phyloP scores from a whole-genome alignment of 2,113 vertebrate genomes.

The Serilophus lunatus region DNA sequence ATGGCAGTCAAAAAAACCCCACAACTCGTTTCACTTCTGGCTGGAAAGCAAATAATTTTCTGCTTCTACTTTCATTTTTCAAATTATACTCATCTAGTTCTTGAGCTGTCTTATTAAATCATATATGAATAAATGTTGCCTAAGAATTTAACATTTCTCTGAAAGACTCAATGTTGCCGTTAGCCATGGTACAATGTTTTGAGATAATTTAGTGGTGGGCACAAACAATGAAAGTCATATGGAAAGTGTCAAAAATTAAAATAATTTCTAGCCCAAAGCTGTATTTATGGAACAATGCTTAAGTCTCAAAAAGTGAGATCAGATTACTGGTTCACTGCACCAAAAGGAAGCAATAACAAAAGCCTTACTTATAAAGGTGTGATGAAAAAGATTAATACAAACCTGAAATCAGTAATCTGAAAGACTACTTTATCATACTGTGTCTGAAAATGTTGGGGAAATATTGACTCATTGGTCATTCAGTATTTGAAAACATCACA shows the following conservation, averaged over 20 bases:
- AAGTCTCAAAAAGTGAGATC: not conserved
- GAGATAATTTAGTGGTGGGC: conserved; percentile 27
- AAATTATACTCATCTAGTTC: not conserved
- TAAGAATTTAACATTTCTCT: conserved; percentile 19
- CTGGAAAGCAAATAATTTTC: not conserved
- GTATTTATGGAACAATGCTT: not conserved
- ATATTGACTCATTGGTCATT: conserved; percentile 1
- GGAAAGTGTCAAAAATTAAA: not conserved
- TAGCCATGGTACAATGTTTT: not conserved
- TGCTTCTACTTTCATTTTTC: conserved; percentile 15
- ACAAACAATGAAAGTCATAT: not conserved
- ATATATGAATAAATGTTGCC: not conserved
- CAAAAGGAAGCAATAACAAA: conserved; percentile 30
- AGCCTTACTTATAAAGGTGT: not conserved
- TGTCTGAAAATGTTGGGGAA: not conserved
- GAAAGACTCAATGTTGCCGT: not conserved
- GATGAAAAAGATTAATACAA: conserved; percentile 45
- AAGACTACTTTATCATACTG: conserved; percentile 7
- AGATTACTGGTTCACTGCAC: not conserved
- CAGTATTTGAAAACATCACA: not conserved
- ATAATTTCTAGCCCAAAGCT: not conserved
- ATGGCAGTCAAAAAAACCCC: not conserved
- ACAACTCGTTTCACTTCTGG: not conserved
- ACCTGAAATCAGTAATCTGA: conserved; percentile 22
- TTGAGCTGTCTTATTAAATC: conserved; percentile 14